phyloP scores from a whole-genome alignment of 2,888 invertebrate genomes.

The Prosopocoilus inquinatus region DNA sequence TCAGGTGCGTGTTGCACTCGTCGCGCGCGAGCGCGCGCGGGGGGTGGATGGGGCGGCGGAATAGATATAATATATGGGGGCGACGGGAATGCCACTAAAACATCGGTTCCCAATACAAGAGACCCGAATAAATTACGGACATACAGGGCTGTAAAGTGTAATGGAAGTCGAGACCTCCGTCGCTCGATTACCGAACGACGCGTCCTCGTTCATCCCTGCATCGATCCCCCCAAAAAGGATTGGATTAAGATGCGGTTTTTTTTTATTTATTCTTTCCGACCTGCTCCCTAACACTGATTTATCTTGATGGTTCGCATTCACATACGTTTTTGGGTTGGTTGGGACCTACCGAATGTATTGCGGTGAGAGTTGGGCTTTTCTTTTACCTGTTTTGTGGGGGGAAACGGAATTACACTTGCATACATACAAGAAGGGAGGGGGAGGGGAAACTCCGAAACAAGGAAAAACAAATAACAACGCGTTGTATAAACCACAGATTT shows the following conservation, averaged over 20 bases:
- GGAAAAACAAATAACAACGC: no score
- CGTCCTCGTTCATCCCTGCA: slow-evolving; percentile 29
- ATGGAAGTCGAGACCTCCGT: slow-evolving; percentile 21
- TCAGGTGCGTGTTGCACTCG: background rate
- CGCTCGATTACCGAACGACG: slow-evolving; percentile 10
- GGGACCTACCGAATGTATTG: background rate
- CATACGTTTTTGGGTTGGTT: slow-evolving; percentile 13
- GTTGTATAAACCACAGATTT: no score
- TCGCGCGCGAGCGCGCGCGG: no score
- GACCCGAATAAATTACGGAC: slow-evolving; percentile 35
- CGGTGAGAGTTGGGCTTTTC: no score
- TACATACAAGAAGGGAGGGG: no score
- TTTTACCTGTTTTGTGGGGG: no score
- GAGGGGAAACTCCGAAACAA: no score
- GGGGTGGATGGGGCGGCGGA: background rate
- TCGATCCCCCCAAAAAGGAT: slow-evolving; percentile 30
- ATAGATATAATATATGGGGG: background rate
- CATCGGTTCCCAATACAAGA: slow-evolving; percentile 19
- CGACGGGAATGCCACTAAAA: slow-evolving; percentile 17
- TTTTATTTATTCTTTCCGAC: slow-evolving; percentile 21
- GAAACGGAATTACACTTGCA: no score
- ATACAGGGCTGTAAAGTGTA: slow-evolving; percentile 34
- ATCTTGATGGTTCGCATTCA: slow-evolving; percentile 11
- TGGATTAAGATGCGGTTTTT: slow-evolving; percentile 35
- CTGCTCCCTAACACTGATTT: slow-evolving; percentile 19